Base-by-base conservation (phyloP, 2,113 vertebrate genomes). In the Rhombomys opimus region DNA sequence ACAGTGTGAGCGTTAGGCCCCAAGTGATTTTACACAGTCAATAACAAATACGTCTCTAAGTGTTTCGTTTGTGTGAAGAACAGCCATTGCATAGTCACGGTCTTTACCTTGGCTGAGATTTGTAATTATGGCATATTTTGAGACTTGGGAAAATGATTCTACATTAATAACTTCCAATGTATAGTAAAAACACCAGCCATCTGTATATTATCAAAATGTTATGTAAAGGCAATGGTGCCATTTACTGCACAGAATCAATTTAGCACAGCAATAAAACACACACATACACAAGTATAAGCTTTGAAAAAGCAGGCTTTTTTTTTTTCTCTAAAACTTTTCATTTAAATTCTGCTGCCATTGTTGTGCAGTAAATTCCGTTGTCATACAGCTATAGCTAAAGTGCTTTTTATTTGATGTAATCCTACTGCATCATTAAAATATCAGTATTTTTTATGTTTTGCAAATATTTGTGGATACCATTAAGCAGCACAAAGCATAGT, bases 361-460 rank as follows among this genome's bases (percentile, higher is more conserved):
- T 97, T 98, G 96, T 82, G 90, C 92, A 97, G 95, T 98, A 98
- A 98, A 98, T 99, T 98, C 96, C 89, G 97, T 94, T 98, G 98
- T 98, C 98, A 98, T 96, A 97, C 91, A 96, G 98, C 98, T 97
- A 97, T 88, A 95, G 96, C 96, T 91, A 97, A 97, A 97, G 97
- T 97, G 96, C 97, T 96, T 98, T 99, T 98, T 98, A 98, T 98
- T 98, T 98, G 97, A 98, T 98, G 97, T 97, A 98, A 97, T 97
- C 97, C 95, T 98, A 98, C 97, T 96, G 97, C 97, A 97, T 98
- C 98, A 98, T 98, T 98, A 99, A 98, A 99, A 98, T 98, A 98
- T 97, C 98, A 98, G 81, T 95, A 94, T 98, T 98, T 98, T 98
- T 98, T 98, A 98, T 98, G 98, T 98, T 98, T 98, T 77, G 38